phyloP scores from a whole-genome alignment of 1,140 invertebrate genomes.

The Hyles vespertilio region DNA sequence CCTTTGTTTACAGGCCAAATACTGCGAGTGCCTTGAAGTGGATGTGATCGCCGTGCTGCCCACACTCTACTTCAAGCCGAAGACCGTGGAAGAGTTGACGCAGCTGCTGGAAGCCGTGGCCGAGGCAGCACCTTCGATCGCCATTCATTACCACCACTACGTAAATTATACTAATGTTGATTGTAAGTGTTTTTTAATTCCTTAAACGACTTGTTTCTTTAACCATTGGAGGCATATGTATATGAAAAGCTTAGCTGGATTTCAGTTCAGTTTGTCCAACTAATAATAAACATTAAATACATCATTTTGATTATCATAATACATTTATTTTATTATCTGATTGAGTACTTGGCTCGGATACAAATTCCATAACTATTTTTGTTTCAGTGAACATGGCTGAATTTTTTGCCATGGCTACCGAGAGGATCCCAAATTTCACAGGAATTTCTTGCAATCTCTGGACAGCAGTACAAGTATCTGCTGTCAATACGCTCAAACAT shows the following conservation, averaged over 20 bases:
- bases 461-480: neutral
- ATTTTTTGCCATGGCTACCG: neutral
- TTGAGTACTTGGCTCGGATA: too few relatives aligned
- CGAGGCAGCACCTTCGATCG: neutral
- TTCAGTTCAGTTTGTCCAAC: too few relatives aligned
- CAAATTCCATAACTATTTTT: too few relatives aligned
- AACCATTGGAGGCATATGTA: too few relatives aligned
- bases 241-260: too few relatives aligned
- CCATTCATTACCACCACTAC: neutral
- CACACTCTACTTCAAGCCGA: neutral
- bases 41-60: constrained; percentile 1
- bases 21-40: neutral
- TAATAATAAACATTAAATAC: too few relatives aligned
- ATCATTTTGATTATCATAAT: too few relatives aligned
- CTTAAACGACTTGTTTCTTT: too few relatives aligned
- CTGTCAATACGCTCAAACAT: too few relatives aligned
- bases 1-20: neutral
- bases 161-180: neutral
- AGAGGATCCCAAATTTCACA: neutral
- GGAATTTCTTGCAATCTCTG: neutral
- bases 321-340: too few relatives aligned
- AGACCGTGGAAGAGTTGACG: neutral
- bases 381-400: too few relatives aligned
- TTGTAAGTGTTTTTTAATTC: too few relatives aligned
- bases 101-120: neutral